These are phyloP conservation scores for Philopotamus ludificatus DNA, from an alignment of 1,140 invertebrate genomes.

Conservation along the genomic window DNA sequence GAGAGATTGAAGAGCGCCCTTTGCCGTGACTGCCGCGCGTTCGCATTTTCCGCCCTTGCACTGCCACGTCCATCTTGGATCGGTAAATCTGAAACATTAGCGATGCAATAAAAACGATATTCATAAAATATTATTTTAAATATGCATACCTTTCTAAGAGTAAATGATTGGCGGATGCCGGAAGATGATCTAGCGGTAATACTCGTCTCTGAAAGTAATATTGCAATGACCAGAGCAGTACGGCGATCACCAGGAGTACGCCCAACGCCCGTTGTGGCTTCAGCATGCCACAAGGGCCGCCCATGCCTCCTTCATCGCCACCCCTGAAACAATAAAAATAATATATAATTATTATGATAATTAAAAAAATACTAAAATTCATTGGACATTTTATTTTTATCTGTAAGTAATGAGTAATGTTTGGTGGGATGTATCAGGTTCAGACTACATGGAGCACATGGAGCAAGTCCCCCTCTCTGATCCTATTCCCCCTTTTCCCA, in stretches of 20 bases:
- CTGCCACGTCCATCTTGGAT: constrained; percentile 50
- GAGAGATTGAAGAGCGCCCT: constrained; percentile 47
- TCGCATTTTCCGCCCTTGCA: constrained; percentile 47
- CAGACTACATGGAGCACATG: too few species aligned
- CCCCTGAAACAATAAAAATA: constrained; percentile 22
- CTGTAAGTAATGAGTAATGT: too few species aligned
- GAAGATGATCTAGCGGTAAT: constrained; percentile 37
- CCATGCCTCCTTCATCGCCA: constrained; percentile 38
- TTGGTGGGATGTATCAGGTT: too few species aligned
- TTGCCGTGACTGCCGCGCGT: constrained; percentile 40
- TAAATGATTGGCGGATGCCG: constrained; percentile 16
- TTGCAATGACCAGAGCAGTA: constrained; percentile 12
- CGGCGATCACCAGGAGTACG: constrained; percentile 20
- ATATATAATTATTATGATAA: neutral
- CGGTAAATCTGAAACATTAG: constrained; percentile 25
- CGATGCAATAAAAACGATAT: neutral
- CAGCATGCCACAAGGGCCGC: constrained; percentile 33
- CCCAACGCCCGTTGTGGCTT: constrained; percentile 31
- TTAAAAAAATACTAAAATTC: too few species aligned
- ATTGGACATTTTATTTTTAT: neutral
- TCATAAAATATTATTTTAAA: neutral
- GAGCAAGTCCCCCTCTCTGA: too few species aligned
- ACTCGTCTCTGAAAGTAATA: constrained; percentile 33
- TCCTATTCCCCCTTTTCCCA: too few species aligned
- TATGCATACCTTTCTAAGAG: constrained; percentile 24